phyloP scores from a whole-genome alignment of 2,113 vertebrate genomes.

The Triplophysa rosa region DNA sequence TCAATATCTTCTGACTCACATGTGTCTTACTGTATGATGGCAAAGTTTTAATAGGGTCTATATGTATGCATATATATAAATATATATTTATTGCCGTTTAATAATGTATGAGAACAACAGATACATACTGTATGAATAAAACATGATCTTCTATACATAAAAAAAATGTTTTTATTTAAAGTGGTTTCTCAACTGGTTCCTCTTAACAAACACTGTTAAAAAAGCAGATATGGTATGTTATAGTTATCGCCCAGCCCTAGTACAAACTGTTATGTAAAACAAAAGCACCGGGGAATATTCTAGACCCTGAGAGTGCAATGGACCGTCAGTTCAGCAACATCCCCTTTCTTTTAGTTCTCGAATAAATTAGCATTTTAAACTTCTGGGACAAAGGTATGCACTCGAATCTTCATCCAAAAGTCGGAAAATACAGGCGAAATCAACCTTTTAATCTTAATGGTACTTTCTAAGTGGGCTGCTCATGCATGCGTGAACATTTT shows the following conservation, averaged over 20 bases:
- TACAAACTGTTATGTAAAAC: not conserved
- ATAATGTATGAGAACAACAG: too few species aligned
- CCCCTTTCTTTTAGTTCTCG: conserved; percentile 13
- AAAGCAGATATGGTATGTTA: too few species aligned
- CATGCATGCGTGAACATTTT: conserved; percentile 16
- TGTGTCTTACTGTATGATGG: too few species aligned
- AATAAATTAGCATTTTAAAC: conserved; percentile 32
- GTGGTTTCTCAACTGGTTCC: too few species aligned
- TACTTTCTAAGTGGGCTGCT: not conserved
- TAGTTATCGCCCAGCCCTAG: not conserved
- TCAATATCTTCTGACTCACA: too few species aligned
- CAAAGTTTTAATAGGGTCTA: too few species aligned
- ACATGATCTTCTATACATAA: too few species aligned
- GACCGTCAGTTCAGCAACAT: conserved; percentile 7
- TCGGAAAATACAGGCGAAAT: conserved; percentile 6
- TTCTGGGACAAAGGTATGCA: conserved; percentile 17
- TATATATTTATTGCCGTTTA: too few species aligned
- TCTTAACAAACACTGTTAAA: too few species aligned
- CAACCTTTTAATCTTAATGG: conserved; percentile 9
- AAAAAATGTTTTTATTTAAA: too few species aligned
- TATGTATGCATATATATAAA: too few species aligned
- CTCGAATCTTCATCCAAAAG: not conserved
- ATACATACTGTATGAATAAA: too few species aligned
- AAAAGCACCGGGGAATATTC: not conserved
- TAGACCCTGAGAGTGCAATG: not conserved